Evolutionary conservation across 2,113 vertebrate genomes (phyloP).

Genomic region (Ranitomeya imitator): DNA sequence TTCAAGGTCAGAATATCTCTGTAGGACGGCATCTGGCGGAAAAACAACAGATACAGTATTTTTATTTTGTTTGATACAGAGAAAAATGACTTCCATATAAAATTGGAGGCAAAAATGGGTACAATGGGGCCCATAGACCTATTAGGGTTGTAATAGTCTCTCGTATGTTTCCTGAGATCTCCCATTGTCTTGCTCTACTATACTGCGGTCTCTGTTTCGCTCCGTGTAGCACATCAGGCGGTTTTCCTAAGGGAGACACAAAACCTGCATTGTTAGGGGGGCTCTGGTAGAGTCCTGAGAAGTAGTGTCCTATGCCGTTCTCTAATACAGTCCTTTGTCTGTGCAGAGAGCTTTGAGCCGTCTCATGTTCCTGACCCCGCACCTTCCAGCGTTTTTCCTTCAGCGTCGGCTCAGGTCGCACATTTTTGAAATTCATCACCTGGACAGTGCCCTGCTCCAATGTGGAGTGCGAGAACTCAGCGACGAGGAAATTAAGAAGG

Average conservation of each 20-base stretch:
- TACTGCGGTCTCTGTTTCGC: background rate
- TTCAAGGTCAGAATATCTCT: no score
- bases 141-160: background rate
- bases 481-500: slow-evolving; percentile 80
- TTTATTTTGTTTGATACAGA: no score
- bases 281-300: background rate
- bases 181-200: background rate
- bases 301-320: slow-evolving; percentile 29
- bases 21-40: no score
- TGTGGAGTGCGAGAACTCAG: slow-evolving; percentile 79
- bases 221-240: background rate
- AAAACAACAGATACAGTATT: no score
- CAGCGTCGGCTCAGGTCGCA: slow-evolving; percentile 76
- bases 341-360: slow-evolving; percentile 80
- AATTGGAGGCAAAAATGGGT: background rate
- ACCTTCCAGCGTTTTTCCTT: slow-evolving; percentile 76
- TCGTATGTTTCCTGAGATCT: background rate
- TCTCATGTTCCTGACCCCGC: slow-evolving; percentile 83
- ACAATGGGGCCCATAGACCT: background rate
- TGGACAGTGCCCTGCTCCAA: slow-evolving; percentile 81
- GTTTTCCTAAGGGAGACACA: background rate
- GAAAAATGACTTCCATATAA: no score
- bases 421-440: slow-evolving; percentile 76
- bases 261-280: background rate
- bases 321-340: slow-evolving; percentile 48